These are phyloP conservation scores for Philhelius pedissequus DNA, from an alignment of 2,888 invertebrate species.

Conservation along the genomic window DNA sequence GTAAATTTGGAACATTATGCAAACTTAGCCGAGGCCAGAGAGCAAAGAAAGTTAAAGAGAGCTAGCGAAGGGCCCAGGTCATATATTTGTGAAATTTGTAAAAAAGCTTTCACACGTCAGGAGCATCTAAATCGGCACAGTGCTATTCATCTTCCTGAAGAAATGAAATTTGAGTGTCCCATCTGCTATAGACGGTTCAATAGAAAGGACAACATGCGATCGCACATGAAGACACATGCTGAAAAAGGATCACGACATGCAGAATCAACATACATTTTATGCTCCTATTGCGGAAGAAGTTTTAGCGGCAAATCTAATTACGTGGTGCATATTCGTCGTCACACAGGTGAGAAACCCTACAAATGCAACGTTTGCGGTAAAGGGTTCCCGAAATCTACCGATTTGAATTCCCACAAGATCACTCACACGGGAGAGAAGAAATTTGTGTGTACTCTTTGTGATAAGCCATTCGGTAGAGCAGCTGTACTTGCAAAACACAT, in stretches of 20 bases:
- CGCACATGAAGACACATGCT: slow-evolving; percentile 69
- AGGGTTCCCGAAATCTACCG: slow-evolving; percentile 68
- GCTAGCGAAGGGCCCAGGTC: slow-evolving; percentile 47
- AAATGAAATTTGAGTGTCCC: slow-evolving; percentile 69
- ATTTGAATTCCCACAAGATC: slow-evolving; percentile 68
- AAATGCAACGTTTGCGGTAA: slow-evolving; percentile 68
- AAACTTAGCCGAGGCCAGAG: slow-evolving; percentile 63
- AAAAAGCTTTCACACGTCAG: slow-evolving; percentile 65
- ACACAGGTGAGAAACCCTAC: slow-evolving; percentile 69
- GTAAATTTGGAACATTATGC: slow-evolving; percentile 68
- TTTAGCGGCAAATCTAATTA: slow-evolving; percentile 69
- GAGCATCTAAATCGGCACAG: slow-evolving; percentile 68
- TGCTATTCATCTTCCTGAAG: slow-evolving; percentile 68
- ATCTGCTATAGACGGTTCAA: slow-evolving; percentile 67
- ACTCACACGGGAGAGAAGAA: slow-evolving; percentile 68
- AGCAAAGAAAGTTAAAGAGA: slow-evolving; percentile 56
- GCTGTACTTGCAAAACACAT: slow-evolving; percentile 67
- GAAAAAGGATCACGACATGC: slow-evolving; percentile 64
- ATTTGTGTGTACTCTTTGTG: slow-evolving; percentile 63
- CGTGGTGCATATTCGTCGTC: slow-evolving; percentile 69
- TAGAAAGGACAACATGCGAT: slow-evolving; percentile 69
- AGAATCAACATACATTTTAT: slow-evolving; percentile 60
- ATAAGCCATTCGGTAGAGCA: slow-evolving; percentile 62
- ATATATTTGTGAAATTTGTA: slow-evolving; percentile 57
- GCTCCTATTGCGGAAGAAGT: slow-evolving; percentile 69